Conservation (phyloP, 2,888 invertebrate genomes). For the Napeogenes sylphis region DNA sequence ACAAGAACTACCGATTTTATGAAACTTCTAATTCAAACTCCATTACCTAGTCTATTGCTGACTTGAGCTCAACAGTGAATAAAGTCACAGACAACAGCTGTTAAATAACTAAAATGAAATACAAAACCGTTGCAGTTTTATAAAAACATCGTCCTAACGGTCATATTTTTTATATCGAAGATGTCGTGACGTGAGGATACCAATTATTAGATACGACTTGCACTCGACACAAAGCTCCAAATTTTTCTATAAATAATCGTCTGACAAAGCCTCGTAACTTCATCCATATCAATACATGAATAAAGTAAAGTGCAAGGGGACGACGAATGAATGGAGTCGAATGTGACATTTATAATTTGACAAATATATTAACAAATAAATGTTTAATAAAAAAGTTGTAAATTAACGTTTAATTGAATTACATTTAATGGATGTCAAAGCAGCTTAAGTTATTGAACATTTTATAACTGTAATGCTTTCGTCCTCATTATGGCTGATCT, state of each 20-base stretch:
- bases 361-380: conserved; percentile 11
- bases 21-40: no score
- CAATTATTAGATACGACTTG: conserved; percentile 52
- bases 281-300: conserved; percentile 73
- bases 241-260: conserved; percentile 77
- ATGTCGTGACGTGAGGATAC: conserved; percentile 49
- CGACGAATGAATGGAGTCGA: conserved; percentile 49
- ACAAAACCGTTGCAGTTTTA: no score
- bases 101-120: no score
- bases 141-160: conserved; percentile 42
- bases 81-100: no score
- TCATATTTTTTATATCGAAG: conserved; percentile 44
- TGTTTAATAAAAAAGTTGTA: conserved; percentile 12
- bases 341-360: not conserved
- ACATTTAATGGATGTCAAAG: no score
- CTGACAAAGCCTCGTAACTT: conserved; percentile 72
- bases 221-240: conserved; percentile 68
- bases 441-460: no score
- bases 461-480: no score
- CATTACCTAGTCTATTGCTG: no score
- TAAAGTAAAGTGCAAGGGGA: conserved; percentile 57
- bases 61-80: no score
- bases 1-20: no score
- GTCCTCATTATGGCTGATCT: no score
- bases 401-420: no score